phyloP scores from a whole-genome alignment of 2,888 invertebrate genomes.

The Atrina japonica region DNA sequence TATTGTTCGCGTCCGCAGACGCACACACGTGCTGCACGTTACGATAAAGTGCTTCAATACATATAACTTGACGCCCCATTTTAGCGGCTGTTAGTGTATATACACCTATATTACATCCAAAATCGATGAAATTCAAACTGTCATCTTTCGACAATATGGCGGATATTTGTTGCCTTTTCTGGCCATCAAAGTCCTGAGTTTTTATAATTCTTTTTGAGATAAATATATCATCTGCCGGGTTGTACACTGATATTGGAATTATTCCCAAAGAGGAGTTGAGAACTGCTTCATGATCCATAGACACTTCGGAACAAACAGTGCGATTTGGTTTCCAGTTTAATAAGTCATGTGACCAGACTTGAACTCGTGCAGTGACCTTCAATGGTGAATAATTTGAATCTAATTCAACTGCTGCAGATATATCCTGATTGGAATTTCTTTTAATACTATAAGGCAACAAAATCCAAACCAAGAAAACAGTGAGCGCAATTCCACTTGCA shows the following conservation, averaged over 20 bases:
- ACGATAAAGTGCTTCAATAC: constrained; percentile 31
- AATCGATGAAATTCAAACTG: constrained; percentile 30
- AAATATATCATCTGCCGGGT: constrained; percentile 32
- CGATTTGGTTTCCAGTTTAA: constrained; percentile 2
- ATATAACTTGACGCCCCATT: constrained; percentile 32
- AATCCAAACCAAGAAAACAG: no score
- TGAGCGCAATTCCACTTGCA: no score
- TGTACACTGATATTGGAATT: constrained; percentile 24
- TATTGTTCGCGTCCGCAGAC: constrained; percentile 17
- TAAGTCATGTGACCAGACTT: constrained; percentile 23
- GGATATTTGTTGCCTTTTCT: constrained; percentile 19
- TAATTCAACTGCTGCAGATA: no score
- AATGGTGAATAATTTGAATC: neutral
- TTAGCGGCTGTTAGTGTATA: constrained; percentile 30
- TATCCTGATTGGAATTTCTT: no score
- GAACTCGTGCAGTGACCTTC: neutral
- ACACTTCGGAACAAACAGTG: neutral
- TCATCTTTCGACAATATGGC: constrained; percentile 11
- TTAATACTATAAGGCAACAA: no score
- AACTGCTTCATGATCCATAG: constrained; percentile 3
- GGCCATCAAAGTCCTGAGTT: constrained; percentile 22
- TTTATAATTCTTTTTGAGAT: constrained; percentile 28
- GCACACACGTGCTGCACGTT: constrained; percentile 34
- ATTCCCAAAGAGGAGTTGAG: constrained; percentile 19
- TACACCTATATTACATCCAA: constrained; percentile 32